Evolutionary conservation across 2,113 vertebrate genomes (phyloP).

Genomic region (Anguilla rostrata): DNA sequence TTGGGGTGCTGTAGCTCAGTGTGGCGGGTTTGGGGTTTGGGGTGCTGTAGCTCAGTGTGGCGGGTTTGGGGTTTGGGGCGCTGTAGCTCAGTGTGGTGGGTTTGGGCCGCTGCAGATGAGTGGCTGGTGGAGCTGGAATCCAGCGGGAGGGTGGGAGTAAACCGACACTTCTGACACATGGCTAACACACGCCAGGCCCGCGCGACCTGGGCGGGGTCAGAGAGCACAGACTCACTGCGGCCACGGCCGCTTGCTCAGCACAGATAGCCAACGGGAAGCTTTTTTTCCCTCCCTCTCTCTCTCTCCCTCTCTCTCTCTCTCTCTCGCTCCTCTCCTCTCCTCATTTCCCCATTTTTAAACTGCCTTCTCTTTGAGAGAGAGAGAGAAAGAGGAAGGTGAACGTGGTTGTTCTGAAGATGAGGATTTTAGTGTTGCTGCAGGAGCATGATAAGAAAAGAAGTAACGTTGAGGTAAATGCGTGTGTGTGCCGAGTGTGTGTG

Average conservation of each 20-base stretch:
- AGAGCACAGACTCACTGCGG: background rate
- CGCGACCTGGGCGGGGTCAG: constrained; percentile 21
- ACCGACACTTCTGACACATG: constrained; percentile 50
- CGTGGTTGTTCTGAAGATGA: constrained; percentile 54
- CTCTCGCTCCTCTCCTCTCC: background rate
- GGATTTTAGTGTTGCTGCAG: constrained; percentile 69
- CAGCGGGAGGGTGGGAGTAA: constrained; percentile 35
- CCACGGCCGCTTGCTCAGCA: constrained; percentile 16
- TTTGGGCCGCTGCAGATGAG: too few relatives aligned
- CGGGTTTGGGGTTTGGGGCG: too few relatives aligned
- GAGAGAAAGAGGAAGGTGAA: constrained; percentile 56
- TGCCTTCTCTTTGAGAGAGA: constrained; percentile 40
- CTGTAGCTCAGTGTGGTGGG: too few relatives aligned
- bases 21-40: too few relatives aligned
- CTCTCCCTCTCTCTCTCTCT: constrained; percentile 23
- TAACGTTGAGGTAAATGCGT: constrained; percentile 62
- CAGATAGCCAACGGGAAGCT: constrained; percentile 33
- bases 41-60: too few relatives aligned
- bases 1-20: too few relatives aligned
- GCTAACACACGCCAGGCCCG: constrained; percentile 31
- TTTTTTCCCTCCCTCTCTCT: constrained; percentile 38
- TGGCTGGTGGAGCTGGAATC: too few relatives aligned
- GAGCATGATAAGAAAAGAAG: constrained; percentile 71
- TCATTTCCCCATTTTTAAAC: constrained; percentile 69
- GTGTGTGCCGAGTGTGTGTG: too few relatives aligned